Conservation (phyloP, 2,888 invertebrate genomes). For the Holacanthella duospinosa region DNA sequence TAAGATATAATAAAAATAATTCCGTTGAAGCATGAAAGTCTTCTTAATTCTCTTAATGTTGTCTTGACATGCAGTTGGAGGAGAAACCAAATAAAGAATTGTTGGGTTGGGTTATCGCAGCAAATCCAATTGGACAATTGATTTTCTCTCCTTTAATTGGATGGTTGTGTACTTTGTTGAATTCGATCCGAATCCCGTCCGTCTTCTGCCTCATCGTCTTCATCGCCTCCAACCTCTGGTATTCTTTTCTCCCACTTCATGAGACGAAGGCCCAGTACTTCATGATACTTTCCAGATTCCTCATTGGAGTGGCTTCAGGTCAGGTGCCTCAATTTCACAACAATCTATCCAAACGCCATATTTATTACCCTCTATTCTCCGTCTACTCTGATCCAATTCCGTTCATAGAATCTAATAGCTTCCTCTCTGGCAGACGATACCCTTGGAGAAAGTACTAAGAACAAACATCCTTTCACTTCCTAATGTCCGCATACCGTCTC, state of each 20-base stretch:
- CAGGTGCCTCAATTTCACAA: constrained; percentile 6
- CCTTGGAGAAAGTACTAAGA: neutral
- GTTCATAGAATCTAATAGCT: too few species aligned
- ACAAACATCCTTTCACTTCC: neutral
- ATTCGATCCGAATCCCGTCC: constrained; percentile 60
- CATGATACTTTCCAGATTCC: constrained; percentile 65
- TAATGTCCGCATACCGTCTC: neutral
- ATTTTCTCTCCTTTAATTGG: constrained; percentile 72
- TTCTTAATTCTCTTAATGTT: neutral
- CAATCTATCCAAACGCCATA: neutral
- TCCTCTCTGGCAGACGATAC: neutral
- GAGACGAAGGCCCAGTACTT: constrained; percentile 54
- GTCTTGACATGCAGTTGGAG: constrained; percentile 53
- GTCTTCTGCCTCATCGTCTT: constrained; percentile 60
- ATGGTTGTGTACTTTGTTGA: constrained; percentile 69
- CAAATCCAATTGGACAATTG: constrained; percentile 78
- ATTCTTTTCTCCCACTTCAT: constrained; percentile 63
- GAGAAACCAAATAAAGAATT: constrained; percentile 67
- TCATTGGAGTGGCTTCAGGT: constrained; percentile 67
- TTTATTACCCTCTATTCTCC: neutral
- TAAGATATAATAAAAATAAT: too few species aligned
- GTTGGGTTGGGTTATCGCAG: constrained; percentile 72
- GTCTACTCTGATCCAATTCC: constrained; percentile 1
- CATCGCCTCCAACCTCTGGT: constrained; percentile 59
- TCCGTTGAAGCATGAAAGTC: too few species aligned